A percentile compares a stretch with the other conserved stretches of the same genome.
Evolutionary conservation across 2,113 vertebrate genomes (phyloP).

Genomic region (Lutjanus erythropterus): DNA sequence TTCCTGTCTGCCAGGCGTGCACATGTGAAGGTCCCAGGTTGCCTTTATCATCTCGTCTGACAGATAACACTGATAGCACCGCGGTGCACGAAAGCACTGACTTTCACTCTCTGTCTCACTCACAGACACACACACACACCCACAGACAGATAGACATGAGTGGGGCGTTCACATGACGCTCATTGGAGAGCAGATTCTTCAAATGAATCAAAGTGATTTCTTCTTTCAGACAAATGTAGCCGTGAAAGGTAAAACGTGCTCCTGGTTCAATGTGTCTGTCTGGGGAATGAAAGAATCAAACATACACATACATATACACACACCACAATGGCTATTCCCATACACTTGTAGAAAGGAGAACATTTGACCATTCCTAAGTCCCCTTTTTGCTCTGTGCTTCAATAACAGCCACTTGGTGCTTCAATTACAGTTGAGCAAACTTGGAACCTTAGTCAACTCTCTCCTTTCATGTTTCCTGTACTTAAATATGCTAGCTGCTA

Average conservation of each 20-base stretch:
- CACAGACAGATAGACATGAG: constrained; percentile 3
- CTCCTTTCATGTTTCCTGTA: no score
- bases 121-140: background rate
- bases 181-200: constrained; percentile 1
- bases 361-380: no score
- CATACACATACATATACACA: background rate
- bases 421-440: no score
- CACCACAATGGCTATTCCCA: constrained; percentile 10
- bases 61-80: constrained; percentile 58
- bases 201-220: constrained; percentile 1
- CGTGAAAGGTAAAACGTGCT: background rate
- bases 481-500: no score
- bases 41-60: constrained; percentile 63
- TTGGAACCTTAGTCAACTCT: no score
- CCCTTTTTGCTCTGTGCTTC: no score
- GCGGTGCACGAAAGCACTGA: constrained; percentile 14
- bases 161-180: background rate
- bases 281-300: background rate
- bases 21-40: constrained; percentile 59
- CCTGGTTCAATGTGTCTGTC: background rate
- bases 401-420: no score
- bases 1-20: constrained; percentile 69
- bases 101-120: background rate
- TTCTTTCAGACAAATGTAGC: constrained; percentile 14
- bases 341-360: constrained; percentile 8